Percentiles rank a stretch among this genome's conserved stretches.
phyloP scores from a whole-genome alignment of 1,140 invertebrate genomes.

The Drosophila repletoides region DNA sequence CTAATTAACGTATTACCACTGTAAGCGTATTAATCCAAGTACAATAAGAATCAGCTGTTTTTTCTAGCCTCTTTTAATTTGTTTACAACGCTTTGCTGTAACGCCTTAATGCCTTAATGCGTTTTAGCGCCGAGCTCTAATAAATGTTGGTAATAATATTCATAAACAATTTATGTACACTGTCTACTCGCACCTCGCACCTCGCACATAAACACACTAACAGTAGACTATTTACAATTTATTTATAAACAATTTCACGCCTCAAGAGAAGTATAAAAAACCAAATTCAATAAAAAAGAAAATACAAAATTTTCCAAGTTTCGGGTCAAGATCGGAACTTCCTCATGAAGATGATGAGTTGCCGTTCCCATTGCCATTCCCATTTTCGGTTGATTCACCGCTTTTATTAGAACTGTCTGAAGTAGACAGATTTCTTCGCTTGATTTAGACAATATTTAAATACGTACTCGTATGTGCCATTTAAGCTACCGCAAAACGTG shows the following conservation, averaged over 20 bases:
- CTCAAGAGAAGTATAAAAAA: background rate
- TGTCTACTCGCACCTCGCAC: conserved; percentile 12
- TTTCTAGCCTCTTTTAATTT: too few relatives aligned
- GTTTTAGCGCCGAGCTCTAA: conserved; percentile 23
- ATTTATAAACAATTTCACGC: conserved; percentile 25
- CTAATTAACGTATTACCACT: too few relatives aligned
- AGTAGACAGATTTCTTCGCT: conserved; percentile 5
- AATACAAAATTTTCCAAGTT: too few relatives aligned
- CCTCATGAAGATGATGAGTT: too few relatives aligned
- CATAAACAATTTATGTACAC: conserved; percentile 1
- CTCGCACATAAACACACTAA: too few relatives aligned
- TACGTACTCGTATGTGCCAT: conserved; percentile 17
- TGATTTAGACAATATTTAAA: conserved; percentile 25
- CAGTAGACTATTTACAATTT: conserved; percentile 23
- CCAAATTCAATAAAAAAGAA: too few relatives aligned
- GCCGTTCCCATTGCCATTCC: too few relatives aligned
- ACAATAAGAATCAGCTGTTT: conserved; percentile 6
- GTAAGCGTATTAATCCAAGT: too few relatives aligned
- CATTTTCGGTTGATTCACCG: conserved; percentile 3
- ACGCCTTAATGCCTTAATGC: conserved; percentile 21
- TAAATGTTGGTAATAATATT: background rate
- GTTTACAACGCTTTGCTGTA: too few relatives aligned
- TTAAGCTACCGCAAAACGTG: conserved; percentile 70
- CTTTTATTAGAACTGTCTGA: conserved; percentile 1
- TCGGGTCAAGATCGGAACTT: too few relatives aligned